Base-by-base conservation (phyloP, 2,797 vertebrate species). In the Falco rusticolus region DNA sequence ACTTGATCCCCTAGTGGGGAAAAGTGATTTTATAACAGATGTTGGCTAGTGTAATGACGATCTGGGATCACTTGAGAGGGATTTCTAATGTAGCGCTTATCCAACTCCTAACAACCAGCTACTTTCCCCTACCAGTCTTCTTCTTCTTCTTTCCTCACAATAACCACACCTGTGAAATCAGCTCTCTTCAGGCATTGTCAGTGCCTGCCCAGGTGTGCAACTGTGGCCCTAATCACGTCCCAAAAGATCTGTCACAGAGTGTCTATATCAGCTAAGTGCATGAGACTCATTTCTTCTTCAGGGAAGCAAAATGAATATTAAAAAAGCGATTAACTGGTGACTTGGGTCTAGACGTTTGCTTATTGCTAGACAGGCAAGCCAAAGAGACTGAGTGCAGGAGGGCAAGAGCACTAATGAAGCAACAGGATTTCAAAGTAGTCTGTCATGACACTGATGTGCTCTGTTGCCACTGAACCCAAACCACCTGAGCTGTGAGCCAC, bases 1-100 rank as follows among this genome's bases (percentile, higher is more conserved):
- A 63, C 37, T 34, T 51, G 5, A 70, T 68, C 6, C 16, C 16
- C 41, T 51, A 12, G 22, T 33, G 84, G 39, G 45, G 16, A 48
- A 89, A 63, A 16, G 13, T 17, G 45, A 60, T 14, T 82, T 91
- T 75, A 14, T 76, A 25, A 24, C 11, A 64, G 33, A 16, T 48
- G 25, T 34, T 80, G 45, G 45, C 39, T 4, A 0, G 3, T 25
- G 31, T 33, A 57, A 33, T 10, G 41, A 37, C 90, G 56, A 81
- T 47, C 18, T 20, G 78, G 63, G 25, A 39, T 71, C 14, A 16
- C 8, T n/a, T 16, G 33, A 47, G 51, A 57, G 26, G 81, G n/a
- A 43, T 51, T 80, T 20, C 7, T 20, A 47, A 83, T 19, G 56
- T 2, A 53, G 45, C 0, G 0, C 31, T 39, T 82, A 19, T 43